phyloP scores from a whole-genome alignment of 1,140 invertebrate genomes.

The Frieseomelitta varia region DNA sequence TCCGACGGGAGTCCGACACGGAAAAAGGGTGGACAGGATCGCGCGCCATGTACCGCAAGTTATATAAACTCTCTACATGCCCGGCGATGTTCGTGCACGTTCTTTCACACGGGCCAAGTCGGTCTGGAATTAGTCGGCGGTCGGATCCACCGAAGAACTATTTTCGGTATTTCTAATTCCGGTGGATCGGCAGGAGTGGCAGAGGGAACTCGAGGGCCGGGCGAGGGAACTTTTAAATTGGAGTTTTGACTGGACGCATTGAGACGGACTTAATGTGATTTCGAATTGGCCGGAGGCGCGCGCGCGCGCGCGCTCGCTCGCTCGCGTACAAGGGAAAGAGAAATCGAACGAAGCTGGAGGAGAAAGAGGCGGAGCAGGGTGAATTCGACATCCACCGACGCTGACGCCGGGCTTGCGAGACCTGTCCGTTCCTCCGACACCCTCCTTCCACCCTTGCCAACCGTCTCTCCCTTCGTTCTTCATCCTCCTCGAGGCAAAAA shows the following conservation, averaged over 20 bases:
- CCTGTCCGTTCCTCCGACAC: constrained; percentile 41
- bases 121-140: constrained; percentile 56
- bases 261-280: constrained; percentile 78
- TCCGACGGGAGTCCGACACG: not conserved
- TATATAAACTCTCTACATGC: not conserved
- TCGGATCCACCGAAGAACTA: constrained; percentile 60
- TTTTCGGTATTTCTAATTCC: constrained; percentile 72
- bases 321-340: constrained; percentile 39
- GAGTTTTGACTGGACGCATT: constrained; percentile 79
- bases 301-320: not conserved
- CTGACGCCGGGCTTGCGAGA: constrained; percentile 45
- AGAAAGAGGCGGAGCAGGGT: constrained; percentile 24
- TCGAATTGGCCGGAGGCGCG: constrained; percentile 69
- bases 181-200: constrained; percentile 7
- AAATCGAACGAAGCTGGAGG: constrained; percentile 43
- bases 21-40: not conserved
- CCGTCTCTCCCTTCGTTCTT: constrained; percentile 5
- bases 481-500: constrained; percentile 54
- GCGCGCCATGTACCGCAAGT: too few species aligned
- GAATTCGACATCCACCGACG: constrained; percentile 61
- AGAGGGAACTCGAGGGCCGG: constrained; percentile 12
- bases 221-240: constrained; percentile 78
- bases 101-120: not conserved
- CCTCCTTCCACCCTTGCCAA: not conserved
- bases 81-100: not conserved